phyloP scores from a whole-genome alignment of 2,113 vertebrate genomes.

The Meles meles region DNA sequence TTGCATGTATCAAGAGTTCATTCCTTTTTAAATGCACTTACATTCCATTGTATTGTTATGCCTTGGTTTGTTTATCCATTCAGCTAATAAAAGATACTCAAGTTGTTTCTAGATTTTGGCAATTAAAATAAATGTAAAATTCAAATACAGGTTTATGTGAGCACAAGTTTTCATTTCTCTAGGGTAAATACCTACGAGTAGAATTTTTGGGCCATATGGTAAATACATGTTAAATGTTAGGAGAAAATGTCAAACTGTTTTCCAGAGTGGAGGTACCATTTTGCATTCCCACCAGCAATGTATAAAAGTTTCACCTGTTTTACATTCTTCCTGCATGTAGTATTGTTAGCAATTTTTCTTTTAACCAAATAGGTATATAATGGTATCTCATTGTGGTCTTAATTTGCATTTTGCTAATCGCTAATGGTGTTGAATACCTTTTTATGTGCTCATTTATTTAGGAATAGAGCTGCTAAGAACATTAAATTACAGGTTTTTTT shows the following conservation, averaged over 20 bases:
- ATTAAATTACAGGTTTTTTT: neutral
- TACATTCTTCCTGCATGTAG: neutral
- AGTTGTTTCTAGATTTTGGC: neutral
- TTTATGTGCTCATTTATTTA: neutral
- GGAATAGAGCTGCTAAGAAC: neutral
- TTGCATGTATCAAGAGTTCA: neutral
- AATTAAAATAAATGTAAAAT: neutral
- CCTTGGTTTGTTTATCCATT: neutral
- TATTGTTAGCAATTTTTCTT: neutral
- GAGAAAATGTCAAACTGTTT: neutral
- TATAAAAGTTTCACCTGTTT: neutral
- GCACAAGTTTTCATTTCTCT: neutral
- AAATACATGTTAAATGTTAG: neutral
- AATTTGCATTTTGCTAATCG: neutral
- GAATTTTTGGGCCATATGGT: neutral
- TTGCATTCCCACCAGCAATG: neutral
- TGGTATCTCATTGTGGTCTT: neutral
- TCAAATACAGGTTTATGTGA: neutral
- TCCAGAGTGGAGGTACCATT: neutral
- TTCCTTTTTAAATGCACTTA: neutral
- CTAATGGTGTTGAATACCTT: neutral
- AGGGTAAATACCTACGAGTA: neutral
- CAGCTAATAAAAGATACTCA: neutral
- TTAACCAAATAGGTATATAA: neutral
- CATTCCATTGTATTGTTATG: neutral